These are phyloP conservation scores for Manis javanica DNA, from an alignment of 2,797 vertebrate species.

Conservation along the genomic window DNA sequence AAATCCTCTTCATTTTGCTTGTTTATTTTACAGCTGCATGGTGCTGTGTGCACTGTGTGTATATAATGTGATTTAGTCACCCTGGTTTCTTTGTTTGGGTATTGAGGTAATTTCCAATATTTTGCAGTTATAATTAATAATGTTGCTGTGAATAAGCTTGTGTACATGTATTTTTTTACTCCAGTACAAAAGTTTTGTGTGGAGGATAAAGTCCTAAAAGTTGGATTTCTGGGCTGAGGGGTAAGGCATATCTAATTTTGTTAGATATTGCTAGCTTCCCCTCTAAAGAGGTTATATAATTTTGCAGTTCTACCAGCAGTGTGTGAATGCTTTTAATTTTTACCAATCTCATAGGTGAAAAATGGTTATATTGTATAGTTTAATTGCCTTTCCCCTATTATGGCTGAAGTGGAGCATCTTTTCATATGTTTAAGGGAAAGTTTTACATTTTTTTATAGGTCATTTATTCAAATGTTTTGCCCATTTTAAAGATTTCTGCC, in stretches of 20 bases:
- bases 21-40: not conserved
- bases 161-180: not conserved
- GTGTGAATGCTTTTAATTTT: not conserved
- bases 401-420: not conserved
- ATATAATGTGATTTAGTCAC: not conserved
- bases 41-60: not conserved
- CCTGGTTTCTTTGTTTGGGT: not conserved
- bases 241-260: not conserved
- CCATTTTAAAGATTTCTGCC: not conserved
- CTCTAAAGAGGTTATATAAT: not conserved
- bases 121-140: not conserved
- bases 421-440: not conserved
- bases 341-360: not conserved
- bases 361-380: not conserved
- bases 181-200: not conserved
- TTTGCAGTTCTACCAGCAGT: not conserved
- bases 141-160: not conserved
- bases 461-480: too few species aligned
- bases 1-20: not conserved
- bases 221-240: not conserved
- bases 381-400: not conserved
- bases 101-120: not conserved
- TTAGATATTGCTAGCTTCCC: not conserved
- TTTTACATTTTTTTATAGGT: not conserved
- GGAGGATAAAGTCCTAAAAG: not conserved